These are phyloP conservation scores for Lacerta agilis DNA, from an alignment of 2,797 vertebrate species.

Conservation along the genomic window DNA sequence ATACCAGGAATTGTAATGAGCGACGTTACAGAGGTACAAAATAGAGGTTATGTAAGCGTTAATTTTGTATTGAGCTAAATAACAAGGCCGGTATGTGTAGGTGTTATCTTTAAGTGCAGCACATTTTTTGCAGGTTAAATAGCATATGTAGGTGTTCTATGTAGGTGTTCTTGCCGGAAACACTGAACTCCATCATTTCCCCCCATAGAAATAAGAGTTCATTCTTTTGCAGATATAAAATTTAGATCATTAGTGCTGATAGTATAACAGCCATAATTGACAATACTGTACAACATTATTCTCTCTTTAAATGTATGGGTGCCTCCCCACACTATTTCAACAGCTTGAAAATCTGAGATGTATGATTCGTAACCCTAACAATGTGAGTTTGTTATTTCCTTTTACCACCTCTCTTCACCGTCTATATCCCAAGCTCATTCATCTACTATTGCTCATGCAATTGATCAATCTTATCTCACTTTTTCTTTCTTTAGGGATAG, in stretches of 20 bases:
- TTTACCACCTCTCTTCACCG: background rate
- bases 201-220: background rate
- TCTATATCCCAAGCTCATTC: background rate
- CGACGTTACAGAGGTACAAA: background rate
- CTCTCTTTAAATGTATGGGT: constrained; percentile 10
- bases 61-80: constrained; percentile 19
- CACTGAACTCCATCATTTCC: constrained; percentile 13
- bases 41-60: background rate
- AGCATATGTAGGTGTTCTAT: constrained; percentile 16
- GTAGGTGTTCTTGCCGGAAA: constrained; percentile 23
- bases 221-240: constrained; percentile 28
- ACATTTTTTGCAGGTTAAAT: constrained; percentile 5
- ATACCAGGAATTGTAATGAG: constrained; percentile 3
- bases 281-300: constrained; percentile 25
- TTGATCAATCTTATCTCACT: constrained; percentile 35
- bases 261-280: constrained; percentile 29
- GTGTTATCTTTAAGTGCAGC: constrained; percentile 27
- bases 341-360: constrained; percentile 18
- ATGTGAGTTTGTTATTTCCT: background rate
- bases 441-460: background rate
- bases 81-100: constrained; percentile 7
- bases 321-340: constrained; percentile 11
- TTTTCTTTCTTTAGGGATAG: constrained; percentile 2
- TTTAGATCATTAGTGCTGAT: constrained; percentile 45
- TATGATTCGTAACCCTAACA: background rate